A percentile compares a stretch with the other conserved stretches of the same genome.
phyloP scores from a whole-genome alignment of 2,888 invertebrate genomes.

The Xestia ashworthii region DNA sequence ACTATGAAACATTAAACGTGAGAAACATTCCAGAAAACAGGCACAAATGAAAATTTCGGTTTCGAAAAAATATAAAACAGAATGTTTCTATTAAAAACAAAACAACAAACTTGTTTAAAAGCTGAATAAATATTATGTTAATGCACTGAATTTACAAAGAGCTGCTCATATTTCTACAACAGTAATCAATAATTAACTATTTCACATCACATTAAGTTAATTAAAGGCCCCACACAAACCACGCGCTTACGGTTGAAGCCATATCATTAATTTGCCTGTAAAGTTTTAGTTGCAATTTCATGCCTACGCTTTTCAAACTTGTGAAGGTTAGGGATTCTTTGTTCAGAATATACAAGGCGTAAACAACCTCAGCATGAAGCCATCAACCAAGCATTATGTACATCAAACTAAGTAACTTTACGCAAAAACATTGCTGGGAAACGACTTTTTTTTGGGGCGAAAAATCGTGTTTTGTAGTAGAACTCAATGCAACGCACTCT shows the following conservation, averaged over 20 bases:
- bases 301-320: conserved; percentile 15
- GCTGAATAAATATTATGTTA: neutral
- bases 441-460: too few species aligned
- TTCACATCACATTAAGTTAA: conserved; percentile 23
- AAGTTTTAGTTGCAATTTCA: neutral
- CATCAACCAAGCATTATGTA: too few species aligned
- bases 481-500: too few species aligned
- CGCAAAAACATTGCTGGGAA: too few species aligned
- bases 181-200: neutral
- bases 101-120: neutral
- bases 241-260: neutral
- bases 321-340: neutral
- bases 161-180: neutral
- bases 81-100: neutral
- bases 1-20: neutral
- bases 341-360: neutral
- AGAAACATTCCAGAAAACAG: neutral
- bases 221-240: neutral
- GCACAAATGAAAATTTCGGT: neutral
- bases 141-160: neutral
- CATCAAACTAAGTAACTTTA: too few species aligned
- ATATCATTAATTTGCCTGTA: neutral
- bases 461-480: too few species aligned
- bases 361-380: too few species aligned
- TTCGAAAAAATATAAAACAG: neutral